Conservation (phyloP, 2,113 vertebrate genomes). For the Sinocyclocheilus maitianheensis region DNA sequence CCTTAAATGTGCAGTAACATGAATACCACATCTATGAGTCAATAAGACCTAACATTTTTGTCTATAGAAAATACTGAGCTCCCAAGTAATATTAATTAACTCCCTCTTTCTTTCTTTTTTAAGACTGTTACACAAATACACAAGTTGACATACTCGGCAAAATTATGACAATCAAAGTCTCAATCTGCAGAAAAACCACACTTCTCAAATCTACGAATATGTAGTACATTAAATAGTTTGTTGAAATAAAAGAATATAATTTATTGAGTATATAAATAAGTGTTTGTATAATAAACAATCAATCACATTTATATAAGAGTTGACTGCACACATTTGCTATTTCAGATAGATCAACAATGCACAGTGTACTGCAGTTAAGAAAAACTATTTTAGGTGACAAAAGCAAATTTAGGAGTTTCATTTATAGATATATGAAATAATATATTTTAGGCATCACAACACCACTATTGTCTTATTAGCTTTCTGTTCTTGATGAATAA, state of each 20-base stretch:
- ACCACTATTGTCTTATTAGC: conserved; percentile 79
- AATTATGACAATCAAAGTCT: conserved; percentile 68
- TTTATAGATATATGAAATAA: conserved; percentile 78
- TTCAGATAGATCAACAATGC: conserved; percentile 8
- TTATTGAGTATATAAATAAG: conserved; percentile 69
- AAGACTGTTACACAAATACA: conserved; percentile 10
- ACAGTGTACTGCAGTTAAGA: conserved; percentile 12
- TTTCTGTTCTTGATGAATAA: conserved; percentile 71
- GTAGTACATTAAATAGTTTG: conserved; percentile 5
- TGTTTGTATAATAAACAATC: conserved; percentile 57
- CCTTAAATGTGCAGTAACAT: conserved; percentile 19
- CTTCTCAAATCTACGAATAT: background rate
- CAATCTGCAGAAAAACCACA: background rate
- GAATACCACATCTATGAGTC: background rate
- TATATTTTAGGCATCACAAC: conserved; percentile 77
- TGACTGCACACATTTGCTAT: conserved; percentile 18
- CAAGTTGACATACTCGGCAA: background rate
- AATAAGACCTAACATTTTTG: conserved; percentile 18
- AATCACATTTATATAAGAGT: conserved; percentile 34
- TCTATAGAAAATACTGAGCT: background rate
- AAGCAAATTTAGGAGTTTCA: conserved; percentile 59
- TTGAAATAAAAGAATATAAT: conserved; percentile 62
- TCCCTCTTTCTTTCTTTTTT: background rate
- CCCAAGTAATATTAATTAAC: background rate
- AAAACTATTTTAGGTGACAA: conserved; percentile 57